Conservation (phyloP, 2,113 vertebrate genomes). For the Sitta europaea region DNA sequence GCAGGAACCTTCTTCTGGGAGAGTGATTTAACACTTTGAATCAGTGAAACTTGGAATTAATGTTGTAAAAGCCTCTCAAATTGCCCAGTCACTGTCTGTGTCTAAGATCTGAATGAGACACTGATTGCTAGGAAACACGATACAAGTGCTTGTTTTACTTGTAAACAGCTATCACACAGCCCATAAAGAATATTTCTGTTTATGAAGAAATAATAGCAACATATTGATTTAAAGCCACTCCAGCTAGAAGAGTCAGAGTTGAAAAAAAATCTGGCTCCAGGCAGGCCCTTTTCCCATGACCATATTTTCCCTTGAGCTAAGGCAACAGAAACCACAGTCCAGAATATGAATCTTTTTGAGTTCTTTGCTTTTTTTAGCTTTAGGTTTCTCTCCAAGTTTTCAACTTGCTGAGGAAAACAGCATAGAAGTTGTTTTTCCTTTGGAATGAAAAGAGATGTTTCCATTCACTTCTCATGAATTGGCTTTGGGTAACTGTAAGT, state of each 20-base stretch:
- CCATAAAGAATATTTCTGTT: conserved; percentile 2
- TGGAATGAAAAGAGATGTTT: conserved; percentile 19
- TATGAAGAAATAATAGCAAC: conserved; percentile 11
- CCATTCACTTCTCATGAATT: neutral
- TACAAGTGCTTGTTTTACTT: neutral
- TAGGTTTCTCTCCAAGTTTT: conserved; percentile 36
- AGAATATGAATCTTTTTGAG: conserved; percentile 42
- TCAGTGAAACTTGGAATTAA: neutral
- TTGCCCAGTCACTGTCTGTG: neutral
- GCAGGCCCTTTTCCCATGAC: conserved; percentile 50
- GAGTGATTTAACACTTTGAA: neutral
- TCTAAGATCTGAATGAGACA: neutral
- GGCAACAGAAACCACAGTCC: conserved; percentile 36
- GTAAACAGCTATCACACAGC: neutral
- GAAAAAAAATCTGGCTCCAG: conserved; percentile 6
- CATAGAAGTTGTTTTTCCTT: conserved; percentile 33
- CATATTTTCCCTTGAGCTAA: conserved; percentile 49
- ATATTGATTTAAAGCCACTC: neutral
- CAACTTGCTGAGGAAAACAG: conserved; percentile 13
- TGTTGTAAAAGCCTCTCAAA: neutral
- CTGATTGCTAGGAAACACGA: neutral
- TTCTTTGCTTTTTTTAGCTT: conserved; percentile 55
- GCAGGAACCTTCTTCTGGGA: neutral
- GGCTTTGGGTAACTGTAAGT: neutral
- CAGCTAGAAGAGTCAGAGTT: neutral